These are phyloP conservation scores for Oryctes rhinoceros DNA, from an alignment of 1,140 invertebrate species.

Conservation along the genomic window DNA sequence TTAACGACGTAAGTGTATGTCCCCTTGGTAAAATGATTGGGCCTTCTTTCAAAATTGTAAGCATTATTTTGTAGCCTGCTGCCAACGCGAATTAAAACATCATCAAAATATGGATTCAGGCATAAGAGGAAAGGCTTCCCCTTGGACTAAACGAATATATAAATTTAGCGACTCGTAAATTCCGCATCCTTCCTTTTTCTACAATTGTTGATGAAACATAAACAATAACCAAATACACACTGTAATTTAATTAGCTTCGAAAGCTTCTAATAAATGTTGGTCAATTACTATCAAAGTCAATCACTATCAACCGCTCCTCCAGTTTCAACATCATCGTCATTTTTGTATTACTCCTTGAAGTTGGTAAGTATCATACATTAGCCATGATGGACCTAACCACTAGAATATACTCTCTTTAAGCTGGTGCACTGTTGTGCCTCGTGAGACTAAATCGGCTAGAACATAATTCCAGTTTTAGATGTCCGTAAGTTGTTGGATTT, in stretches of 20 bases:
- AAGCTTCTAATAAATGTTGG: neutral
- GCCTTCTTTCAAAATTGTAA: slow-evolving; percentile 40
- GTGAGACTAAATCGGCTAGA: neutral
- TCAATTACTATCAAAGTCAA: no score
- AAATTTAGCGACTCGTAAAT: neutral
- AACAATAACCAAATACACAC: neutral
- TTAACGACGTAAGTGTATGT: slow-evolving; percentile 43
- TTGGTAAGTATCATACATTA: no score
- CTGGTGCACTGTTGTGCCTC: no score
- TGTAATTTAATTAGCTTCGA: neutral
- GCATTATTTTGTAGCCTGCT: slow-evolving; percentile 44
- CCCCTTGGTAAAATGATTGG: slow-evolving; percentile 46
- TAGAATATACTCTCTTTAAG: no score
- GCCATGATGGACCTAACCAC: no score
- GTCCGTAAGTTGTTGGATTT: neutral
- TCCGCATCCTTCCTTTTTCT: no score
- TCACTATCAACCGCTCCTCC: no score
- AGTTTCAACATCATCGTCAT: no score
- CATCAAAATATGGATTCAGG: slow-evolving; percentile 46
- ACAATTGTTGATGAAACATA: neutral
- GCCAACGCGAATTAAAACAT: slow-evolving; percentile 47
- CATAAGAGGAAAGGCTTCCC: neutral
- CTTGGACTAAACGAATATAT: neutral
- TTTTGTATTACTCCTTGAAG: no score
- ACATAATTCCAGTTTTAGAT: no score